Evolutionary conservation across 2,113 vertebrate species (phyloP).

Genomic region (Sciurus niger): DNA sequence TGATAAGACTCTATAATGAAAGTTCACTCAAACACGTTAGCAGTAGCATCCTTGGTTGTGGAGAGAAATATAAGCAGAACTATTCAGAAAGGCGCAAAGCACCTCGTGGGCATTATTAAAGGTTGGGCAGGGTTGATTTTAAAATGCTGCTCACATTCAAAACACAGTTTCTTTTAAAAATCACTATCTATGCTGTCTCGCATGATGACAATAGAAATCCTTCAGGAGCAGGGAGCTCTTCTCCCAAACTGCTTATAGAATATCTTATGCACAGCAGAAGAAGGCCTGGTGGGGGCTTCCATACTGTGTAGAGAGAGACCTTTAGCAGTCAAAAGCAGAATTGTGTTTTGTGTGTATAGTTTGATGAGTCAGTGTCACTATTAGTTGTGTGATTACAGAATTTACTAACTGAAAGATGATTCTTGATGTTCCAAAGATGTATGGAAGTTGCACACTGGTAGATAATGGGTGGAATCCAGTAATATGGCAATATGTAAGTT

Average conservation of each 20-base stretch:
- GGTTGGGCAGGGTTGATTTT: conserved; percentile 69
- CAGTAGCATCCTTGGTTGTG: neutral
- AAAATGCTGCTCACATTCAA: conserved; percentile 71
- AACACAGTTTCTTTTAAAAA: conserved; percentile 51
- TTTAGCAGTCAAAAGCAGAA: neutral
- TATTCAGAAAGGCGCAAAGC: conserved; percentile 52
- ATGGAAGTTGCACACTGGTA: neutral
- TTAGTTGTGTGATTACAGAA: neutral
- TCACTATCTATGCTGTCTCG: conserved; percentile 71
- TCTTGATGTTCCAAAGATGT: neutral
- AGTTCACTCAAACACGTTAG: neutral
- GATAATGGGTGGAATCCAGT: neutral
- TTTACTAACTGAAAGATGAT: neutral
- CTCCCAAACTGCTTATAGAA: neutral
- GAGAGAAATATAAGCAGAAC: conserved; percentile 63
- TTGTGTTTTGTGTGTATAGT: neutral
- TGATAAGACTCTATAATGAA: conserved; percentile 74
- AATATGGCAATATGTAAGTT: neutral
- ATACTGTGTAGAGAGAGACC: neutral
- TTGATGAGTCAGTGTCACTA: neutral
- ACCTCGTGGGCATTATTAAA: conserved; percentile 58
- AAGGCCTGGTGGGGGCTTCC: neutral
- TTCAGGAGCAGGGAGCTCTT: neutral
- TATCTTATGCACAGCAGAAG: conserved; percentile 9
- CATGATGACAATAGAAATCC: conserved; percentile 59